Evolutionary conservation across 2,888 invertebrate genomes (phyloP).

Genomic region (Cantharis rufa): DNA sequence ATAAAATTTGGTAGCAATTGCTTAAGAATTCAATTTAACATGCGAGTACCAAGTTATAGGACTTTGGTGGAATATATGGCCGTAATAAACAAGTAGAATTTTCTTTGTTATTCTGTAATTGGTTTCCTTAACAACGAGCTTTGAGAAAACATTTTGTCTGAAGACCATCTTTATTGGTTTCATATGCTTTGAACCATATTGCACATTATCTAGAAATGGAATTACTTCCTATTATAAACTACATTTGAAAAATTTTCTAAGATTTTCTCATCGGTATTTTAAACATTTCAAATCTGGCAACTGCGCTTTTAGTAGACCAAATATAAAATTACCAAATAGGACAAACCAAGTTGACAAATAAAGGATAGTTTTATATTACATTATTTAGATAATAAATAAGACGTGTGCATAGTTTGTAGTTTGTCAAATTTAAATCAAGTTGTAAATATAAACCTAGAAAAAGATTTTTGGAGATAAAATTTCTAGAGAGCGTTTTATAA

Average conservation of each 20-base stretch:
- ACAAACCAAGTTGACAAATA: not conserved
- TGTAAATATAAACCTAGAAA: not conserved
- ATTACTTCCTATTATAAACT: slow-evolving; percentile 19
- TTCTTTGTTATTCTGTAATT: slow-evolving; percentile 27
- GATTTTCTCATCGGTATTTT: not conserved
- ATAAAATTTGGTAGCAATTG: slow-evolving; percentile 20
- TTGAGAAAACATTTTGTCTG: slow-evolving; percentile 25
- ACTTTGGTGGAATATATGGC: slow-evolving; percentile 21
- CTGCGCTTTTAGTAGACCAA: not conserved
- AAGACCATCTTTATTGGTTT: slow-evolving; percentile 24
- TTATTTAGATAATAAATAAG: not conserved
- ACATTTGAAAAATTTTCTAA: not conserved
- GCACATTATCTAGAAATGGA: slow-evolving; percentile 14
- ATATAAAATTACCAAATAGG: not conserved
- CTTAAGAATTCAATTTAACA: slow-evolving; percentile 22
- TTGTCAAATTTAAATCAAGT: not conserved
- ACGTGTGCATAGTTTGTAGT: not conserved
- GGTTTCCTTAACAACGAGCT: slow-evolving; percentile 22
- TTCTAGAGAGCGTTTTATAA: not conserved
- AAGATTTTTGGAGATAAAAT: not conserved
- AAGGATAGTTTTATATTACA: not conserved
- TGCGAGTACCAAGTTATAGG: slow-evolving; percentile 12
- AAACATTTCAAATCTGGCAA: not conserved
- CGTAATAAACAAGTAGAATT: slow-evolving; percentile 24
- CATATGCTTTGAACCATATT: slow-evolving; percentile 21